Evolutionary conservation across 2,113 vertebrate species (phyloP).

Genomic region (Centropus unirufus): DNA sequence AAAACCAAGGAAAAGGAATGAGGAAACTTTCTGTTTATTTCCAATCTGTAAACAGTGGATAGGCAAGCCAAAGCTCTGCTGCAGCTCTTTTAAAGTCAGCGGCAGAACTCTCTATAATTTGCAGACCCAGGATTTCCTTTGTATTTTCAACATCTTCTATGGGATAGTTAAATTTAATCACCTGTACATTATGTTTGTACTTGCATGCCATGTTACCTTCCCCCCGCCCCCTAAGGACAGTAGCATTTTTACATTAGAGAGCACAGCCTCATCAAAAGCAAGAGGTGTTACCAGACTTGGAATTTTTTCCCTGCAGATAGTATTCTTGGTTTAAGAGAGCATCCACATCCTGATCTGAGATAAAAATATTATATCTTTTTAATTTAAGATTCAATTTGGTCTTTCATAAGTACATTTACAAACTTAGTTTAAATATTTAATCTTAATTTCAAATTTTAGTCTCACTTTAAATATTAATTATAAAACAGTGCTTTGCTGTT

Average conservation of each 20-base stretch:
- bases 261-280: neutral
- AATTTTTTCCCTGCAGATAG: neutral
- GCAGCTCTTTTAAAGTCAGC: neutral
- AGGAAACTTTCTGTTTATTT: neutral
- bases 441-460: neutral
- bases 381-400: neutral
- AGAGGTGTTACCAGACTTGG: neutral
- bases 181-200: neutral
- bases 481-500: neutral
- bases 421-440: neutral
- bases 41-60: neutral
- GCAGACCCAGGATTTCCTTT: neutral
- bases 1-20: neutral
- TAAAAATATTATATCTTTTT: neutral
- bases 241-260: neutral
- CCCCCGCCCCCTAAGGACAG: neutral
- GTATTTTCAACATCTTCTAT: neutral
- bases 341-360: neutral
- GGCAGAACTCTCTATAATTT: neutral
- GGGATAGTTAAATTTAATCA: neutral
- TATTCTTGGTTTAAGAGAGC: neutral
- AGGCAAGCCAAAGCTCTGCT: neutral
- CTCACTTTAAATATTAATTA: neutral
- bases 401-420: neutral
- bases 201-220: neutral